Evolutionary conservation across 1,140 invertebrate genomes (phyloP).

Genomic region (Orchesella cincta): DNA sequence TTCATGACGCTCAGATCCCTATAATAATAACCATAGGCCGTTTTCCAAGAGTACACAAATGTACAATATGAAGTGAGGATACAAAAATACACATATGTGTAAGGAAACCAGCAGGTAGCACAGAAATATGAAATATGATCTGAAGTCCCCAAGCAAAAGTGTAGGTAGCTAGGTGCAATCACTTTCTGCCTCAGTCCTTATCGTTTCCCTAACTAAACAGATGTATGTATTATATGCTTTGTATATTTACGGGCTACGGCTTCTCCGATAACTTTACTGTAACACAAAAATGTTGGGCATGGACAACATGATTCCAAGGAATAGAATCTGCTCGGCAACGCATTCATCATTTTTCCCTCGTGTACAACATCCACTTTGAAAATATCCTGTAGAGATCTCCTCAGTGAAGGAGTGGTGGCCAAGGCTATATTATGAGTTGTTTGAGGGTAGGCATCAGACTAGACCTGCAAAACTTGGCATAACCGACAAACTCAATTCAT

Average conservation of each 20-base stretch:
- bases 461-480: too few species aligned
- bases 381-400: conserved; percentile 5
- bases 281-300: not conserved
- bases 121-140: not conserved
- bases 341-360: conserved; percentile 24
- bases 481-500: too few species aligned
- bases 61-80: not conserved
- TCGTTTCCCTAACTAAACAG: too few species aligned
- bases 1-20: not conserved
- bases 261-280: too few species aligned
- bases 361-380: conserved; percentile 18
- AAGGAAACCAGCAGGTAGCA: conserved; percentile 9
- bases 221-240: too few species aligned
- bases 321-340: not conserved
- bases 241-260: too few species aligned
- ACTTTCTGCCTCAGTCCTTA: too few species aligned
- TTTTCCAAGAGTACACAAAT: not conserved
- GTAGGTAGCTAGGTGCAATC: too few species aligned
- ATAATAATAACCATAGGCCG: not conserved
- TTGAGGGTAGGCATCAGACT: too few species aligned
- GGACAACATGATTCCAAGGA: not conserved
- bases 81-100: not conserved
- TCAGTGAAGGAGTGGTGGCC: too few species aligned
- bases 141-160: not conserved
- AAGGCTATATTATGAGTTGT: too few species aligned